Evolutionary conservation across 2,797 vertebrate species (phyloP), one percentile per base, ranked within the genome.

Genomic region (Mionectes olivaceus): DNA sequence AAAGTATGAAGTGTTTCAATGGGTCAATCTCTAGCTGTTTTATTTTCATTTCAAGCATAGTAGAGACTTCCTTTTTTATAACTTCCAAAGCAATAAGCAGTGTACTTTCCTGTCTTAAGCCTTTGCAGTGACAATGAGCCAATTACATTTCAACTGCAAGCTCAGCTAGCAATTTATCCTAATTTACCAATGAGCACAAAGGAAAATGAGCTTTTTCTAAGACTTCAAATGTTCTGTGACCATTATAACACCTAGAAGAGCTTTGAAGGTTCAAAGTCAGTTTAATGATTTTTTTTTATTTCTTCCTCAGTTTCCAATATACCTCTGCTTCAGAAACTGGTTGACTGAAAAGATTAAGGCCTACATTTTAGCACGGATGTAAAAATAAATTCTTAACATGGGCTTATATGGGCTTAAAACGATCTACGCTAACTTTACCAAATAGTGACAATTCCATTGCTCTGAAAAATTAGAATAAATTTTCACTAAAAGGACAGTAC

Each of bases 11-110:
- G 19, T 39, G 74, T 68, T 95, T 93, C 75, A 94, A 61, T 79
- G 37, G 50, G 83, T 94, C 91, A 87, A 44, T 28, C 78, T 96
- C 91, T 87, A 52, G 90, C 91, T 95, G 85, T 78, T 96, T 92
- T 87, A 92, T 81, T 93, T 91, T 83, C 68, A 82, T 53, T 92
- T 96, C 82, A 94, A 89, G 53, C 46, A 50, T 87, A 90, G 24
- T 41, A 57, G 79, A 87, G n/a, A 86, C 19, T 52, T 93, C 46
- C 24, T 49, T 50, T 68, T 87, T 41, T 71, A 78, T 65, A 89
- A 77, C 71, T 92, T 96, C 73, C 89, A 83, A 94, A 87, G 75
- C 77, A 94, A 82, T 75, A 64, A 75, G 47, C 83, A 90, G 73
- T 60, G 10, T 15, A 57, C 24, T 19, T 92, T 73, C n/a, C 49